Conservation (phyloP, 23 tunicate genomes). For the Ascidia mentula region DNA sequence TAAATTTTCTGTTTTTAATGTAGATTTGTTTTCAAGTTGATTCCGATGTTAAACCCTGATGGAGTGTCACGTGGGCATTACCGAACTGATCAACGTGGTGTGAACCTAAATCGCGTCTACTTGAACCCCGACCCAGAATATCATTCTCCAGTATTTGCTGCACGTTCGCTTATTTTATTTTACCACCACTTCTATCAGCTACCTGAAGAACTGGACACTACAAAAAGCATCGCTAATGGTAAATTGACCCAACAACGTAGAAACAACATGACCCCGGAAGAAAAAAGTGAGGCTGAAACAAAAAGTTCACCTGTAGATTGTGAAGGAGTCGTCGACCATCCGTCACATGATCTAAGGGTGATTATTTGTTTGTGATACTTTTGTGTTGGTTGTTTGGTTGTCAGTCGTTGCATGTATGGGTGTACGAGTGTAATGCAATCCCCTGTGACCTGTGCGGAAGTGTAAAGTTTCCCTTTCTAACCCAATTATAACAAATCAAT, state of each 20-base stretch:
- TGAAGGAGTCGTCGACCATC: background rate
- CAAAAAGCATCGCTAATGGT: background rate
- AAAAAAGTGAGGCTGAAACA: conserved; percentile 7
- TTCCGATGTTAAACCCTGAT: conserved; percentile 96
- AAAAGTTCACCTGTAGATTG: background rate
- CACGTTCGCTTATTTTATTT: conserved; percentile 66
- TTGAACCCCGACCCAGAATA: conserved; percentile 56
- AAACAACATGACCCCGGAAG: conserved; percentile 19
- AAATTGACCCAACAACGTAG: conserved; percentile 5
- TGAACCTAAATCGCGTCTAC: conserved; percentile 87
- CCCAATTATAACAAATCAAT: no score
- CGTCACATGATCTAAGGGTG: background rate
- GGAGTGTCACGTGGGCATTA: conserved; percentile 96
- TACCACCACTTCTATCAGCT: conserved; percentile 73
- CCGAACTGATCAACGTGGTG: conserved; percentile 90
- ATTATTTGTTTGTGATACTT: background rate
- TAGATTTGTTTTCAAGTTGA: conserved; percentile 67
- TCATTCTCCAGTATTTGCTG: conserved; percentile 79
- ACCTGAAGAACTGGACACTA: background rate
- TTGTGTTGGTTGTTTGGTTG: background rate
- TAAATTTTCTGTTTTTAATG: background rate
- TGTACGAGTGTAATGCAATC: no score
- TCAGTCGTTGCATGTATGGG: no score
- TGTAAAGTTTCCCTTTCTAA: no score
- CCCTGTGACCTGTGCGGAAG: no score